phyloP scores from a whole-genome alignment of 2,797 vertebrate genomes.

The Melanotaenia nigrans region DNA sequence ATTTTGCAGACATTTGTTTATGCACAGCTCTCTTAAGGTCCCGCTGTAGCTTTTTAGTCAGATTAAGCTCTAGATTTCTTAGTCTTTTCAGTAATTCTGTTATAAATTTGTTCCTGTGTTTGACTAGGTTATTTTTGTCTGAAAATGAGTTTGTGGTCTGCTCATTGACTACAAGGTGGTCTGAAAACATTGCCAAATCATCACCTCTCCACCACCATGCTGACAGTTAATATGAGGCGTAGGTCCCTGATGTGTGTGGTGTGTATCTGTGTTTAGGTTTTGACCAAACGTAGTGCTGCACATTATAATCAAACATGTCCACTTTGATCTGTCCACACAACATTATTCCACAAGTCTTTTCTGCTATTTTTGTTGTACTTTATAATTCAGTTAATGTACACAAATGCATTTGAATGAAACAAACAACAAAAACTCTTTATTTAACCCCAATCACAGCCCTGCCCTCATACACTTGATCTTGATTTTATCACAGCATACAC shows the following conservation, averaged over 20 bases:
- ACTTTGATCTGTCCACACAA: neutral
- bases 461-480: constrained; percentile 32
- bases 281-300: neutral
- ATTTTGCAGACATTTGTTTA: too few relatives aligned
- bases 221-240: neutral
- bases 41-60: neutral
- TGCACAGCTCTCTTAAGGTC: too few relatives aligned
- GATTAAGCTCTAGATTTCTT: neutral
- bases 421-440: neutral
- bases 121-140: neutral
- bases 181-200: neutral
- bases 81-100: neutral
- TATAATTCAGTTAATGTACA: constrained; percentile 11
- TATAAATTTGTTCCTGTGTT: neutral
- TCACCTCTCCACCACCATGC: neutral
- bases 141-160: neutral
- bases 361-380: constrained; percentile 24
- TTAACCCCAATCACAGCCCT: constrained; percentile 26
- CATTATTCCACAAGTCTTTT: neutral
- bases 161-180: neutral
- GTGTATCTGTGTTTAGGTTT: neutral
- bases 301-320: neutral
- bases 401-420: neutral
- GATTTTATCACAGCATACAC: constrained; percentile 53
- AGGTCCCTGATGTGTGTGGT: neutral